Evolutionary conservation across 2,888 invertebrate species (phyloP).

Genomic region (Athalia cordata): DNA sequence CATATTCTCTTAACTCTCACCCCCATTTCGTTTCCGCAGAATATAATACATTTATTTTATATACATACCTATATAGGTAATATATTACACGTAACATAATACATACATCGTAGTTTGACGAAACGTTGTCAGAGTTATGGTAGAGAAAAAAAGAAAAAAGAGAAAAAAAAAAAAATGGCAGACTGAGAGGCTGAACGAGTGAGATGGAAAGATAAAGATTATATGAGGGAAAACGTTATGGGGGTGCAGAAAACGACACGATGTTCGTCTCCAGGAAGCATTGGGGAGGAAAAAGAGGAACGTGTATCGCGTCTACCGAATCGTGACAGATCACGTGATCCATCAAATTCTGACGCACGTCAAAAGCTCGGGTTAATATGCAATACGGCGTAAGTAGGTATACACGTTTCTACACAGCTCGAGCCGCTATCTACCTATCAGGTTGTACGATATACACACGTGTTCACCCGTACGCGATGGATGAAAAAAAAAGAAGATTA

Average conservation of each 20-base stretch:
- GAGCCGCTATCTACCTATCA: neutral
- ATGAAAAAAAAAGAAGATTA: neutral
- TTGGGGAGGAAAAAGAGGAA: neutral
- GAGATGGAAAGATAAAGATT: neutral
- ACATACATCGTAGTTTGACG: neutral
- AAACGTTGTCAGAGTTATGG: neutral
- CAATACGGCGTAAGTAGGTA: neutral
- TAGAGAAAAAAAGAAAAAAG: neutral
- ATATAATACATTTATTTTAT: too few species aligned
- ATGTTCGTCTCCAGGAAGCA: neutral
- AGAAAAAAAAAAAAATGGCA: neutral
- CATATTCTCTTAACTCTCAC: constrained; percentile 4
- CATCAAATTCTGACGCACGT: constrained; percentile 49
- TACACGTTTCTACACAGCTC: neutral
- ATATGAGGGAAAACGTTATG: too few species aligned
- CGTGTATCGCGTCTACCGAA: constrained; percentile 7
- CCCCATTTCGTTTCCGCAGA: neutral
- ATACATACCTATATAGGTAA: too few species aligned
- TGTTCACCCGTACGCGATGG: neutral
- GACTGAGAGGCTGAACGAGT: neutral
- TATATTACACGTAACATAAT: too few species aligned
- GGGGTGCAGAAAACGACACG: too few species aligned
- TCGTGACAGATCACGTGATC: constrained; percentile 54
- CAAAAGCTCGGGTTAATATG: constrained; percentile 42
- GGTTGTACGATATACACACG: neutral